Conservation (phyloP, 2,113 vertebrate genomes). For the Gorsachius goisagi region DNA sequence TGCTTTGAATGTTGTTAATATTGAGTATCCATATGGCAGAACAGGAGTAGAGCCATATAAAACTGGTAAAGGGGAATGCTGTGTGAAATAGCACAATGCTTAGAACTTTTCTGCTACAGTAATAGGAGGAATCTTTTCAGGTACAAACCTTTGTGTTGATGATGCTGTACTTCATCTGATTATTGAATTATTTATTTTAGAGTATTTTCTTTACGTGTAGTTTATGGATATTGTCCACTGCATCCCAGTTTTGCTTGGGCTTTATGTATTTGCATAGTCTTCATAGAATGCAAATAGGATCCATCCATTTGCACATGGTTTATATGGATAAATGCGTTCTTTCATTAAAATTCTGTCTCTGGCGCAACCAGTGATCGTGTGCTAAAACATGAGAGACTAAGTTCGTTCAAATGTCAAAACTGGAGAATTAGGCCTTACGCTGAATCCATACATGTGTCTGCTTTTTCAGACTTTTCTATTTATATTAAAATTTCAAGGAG, state of each 20-base stretch:
- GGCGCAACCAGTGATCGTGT: neutral
- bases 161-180: neutral
- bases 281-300: neutral
- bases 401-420: neutral
- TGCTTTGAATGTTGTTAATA: neutral
- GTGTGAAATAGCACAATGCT: neutral
- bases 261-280: neutral
- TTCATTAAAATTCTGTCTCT: neutral
- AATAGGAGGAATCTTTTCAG: neutral
- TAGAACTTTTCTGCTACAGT: neutral
- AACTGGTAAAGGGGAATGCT: neutral
- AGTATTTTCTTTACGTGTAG: neutral
- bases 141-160: neutral
- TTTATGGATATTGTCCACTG: neutral
- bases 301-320: neutral
- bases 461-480: constrained; percentile 4
- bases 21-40: neutral
- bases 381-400: neutral
- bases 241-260: neutral
- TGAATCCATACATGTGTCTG: neutral
- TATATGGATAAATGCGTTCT: neutral
- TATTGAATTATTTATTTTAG: neutral
- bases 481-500: constrained; percentile 17
- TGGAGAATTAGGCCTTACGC: neutral
- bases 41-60: rapidly evolving